Conservation (phyloP, 2,113 vertebrate genomes). For the Poecilia latipinna region DNA sequence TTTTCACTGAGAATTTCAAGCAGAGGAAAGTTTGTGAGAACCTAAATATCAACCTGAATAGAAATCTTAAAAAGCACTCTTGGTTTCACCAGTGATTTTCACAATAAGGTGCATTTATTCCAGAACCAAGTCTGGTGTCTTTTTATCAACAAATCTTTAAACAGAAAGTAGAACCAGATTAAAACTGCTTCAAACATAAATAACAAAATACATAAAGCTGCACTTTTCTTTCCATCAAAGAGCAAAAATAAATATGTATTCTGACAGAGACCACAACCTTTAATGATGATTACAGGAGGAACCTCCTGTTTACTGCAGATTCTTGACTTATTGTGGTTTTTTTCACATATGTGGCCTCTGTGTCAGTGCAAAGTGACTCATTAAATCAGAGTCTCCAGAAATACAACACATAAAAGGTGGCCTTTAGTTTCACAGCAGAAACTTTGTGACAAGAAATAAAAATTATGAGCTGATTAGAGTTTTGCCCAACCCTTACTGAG, state of each 20-base stretch:
- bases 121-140: background rate
- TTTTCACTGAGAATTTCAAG: background rate
- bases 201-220: background rate
- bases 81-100: background rate
- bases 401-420: background rate
- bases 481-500: too few relatives aligned
- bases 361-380: constrained; percentile 24
- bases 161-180: background rate
- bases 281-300: background rate
- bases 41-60: background rate
- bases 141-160: background rate
- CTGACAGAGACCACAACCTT: constrained; percentile 53
- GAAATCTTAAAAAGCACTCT: background rate
- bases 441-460: background rate
- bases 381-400: background rate
- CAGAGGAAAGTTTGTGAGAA: background rate
- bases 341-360: constrained; percentile 61
- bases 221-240: background rate
- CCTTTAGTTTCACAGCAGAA: background rate
- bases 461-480: background rate
- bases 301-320: constrained; percentile 31
- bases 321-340: constrained; percentile 42
- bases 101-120: background rate
- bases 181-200: background rate
- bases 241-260: constrained; percentile 48